Conservation (phyloP, 1,140 invertebrate genomes). For the Orius insidiosus region DNA sequence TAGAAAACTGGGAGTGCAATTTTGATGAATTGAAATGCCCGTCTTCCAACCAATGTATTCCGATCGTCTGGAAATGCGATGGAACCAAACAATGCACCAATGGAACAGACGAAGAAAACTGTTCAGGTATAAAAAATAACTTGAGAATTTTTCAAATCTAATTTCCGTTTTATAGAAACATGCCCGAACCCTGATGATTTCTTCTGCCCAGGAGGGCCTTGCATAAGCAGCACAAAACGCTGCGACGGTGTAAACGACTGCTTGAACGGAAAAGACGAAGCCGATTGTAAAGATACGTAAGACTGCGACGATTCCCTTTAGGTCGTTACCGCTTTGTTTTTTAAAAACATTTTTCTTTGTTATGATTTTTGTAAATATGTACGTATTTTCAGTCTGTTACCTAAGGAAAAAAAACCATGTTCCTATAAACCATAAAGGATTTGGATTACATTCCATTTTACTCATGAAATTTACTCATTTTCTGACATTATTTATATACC, state of each 20-base stretch:
- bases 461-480: too few species aligned
- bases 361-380: conserved; percentile 38
- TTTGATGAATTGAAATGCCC: conserved; percentile 38
- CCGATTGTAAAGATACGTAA: conserved; percentile 33
- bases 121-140: conserved; percentile 24
- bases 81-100: conserved; percentile 45
- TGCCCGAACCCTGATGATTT: conserved; percentile 28
- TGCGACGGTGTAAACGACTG: conserved; percentile 45
- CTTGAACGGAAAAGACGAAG: conserved; percentile 43
- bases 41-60: conserved; percentile 33
- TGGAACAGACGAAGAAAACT: conserved; percentile 42
- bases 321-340: conserved; percentile 28
- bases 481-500: too few species aligned
- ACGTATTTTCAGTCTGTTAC: conserved; percentile 34
- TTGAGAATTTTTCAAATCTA: not conserved
- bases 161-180: not conserved
- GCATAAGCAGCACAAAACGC: conserved; percentile 32
- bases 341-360: conserved; percentile 36
- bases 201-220: conserved; percentile 35
- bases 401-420: conserved; percentile 40
- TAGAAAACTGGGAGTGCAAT: conserved; percentile 34
- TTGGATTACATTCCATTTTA: too few species aligned
- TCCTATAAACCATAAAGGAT: conserved; percentile 22
- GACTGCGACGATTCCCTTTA: conserved; percentile 38
- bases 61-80: conserved; percentile 42